Evolutionary conservation across 2,797 vertebrate genomes (phyloP), one percentile per base, ranked within the genome.

Genomic region (Discoglossus pictus): DNA sequence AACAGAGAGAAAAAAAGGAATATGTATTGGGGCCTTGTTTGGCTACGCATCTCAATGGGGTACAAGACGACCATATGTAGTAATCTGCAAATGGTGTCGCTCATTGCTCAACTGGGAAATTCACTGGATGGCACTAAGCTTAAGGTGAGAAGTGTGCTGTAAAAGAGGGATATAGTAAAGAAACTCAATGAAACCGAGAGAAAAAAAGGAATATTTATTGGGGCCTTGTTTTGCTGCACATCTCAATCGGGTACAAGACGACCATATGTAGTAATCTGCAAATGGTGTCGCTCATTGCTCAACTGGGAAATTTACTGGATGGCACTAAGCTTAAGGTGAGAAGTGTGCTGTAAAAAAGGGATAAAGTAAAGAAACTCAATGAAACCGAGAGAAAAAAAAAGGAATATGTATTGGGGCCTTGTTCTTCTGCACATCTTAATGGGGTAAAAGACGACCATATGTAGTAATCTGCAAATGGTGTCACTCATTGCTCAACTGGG

Each of bases 11-110:
- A 16, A 6, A 16, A 4, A 15, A 42, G 39, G 2, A 42, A 39
- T n/a, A 39, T 13, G 6, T 7, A 13, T 39, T 13, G 3, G 36
- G 12, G 53, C 18, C 43, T 51, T 35, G 36, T 58, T 71, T 56
- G 18, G 35, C 53, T 21, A 27, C 18, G 68, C 68, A 64, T 63
- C 31, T 64, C 52, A 71, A 64, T 58, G 53, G 58, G 51, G 61
- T 55, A 71, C 44, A 43, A 56, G 68, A 17, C 6, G 9, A 15
- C 51, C 51, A 58, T 58, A 70, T 56, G 60, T 40, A 58, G 53
- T 24, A n/a, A 16, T 50, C 58, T 59, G 44, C 60, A 70, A 42
- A 44, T 58, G 55, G 51, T 51, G 17, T 47, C 64, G 42, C 61
- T 15, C 23, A 23, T 21, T 44, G 40, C 6, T 2, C 20, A 3